These are phyloP conservation scores for Megaceryle maxima DNA, from an alignment of 2,113 vertebrate genomes.

Conservation along the genomic window DNA sequence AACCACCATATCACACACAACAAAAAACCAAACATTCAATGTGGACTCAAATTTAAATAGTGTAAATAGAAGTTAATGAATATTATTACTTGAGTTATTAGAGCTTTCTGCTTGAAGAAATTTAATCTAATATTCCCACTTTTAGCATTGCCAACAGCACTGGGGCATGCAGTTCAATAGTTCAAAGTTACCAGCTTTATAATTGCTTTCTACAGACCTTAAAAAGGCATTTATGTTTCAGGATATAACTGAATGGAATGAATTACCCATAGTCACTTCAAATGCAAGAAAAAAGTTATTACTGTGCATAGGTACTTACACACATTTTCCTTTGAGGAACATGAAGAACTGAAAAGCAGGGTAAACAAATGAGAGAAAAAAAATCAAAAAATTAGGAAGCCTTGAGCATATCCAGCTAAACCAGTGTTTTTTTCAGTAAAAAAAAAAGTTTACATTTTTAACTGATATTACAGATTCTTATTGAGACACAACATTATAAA, in stretches of 20 bases:
- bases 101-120: constrained; percentile 69
- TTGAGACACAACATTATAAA: neutral
- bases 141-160: constrained; percentile 44
- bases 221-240: constrained; percentile 61
- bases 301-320: neutral
- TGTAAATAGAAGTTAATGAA: constrained; percentile 73
- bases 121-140: constrained; percentile 65
- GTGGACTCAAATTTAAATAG: constrained; percentile 51
- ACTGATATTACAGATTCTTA: neutral
- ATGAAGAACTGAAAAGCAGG: neutral
- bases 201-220: constrained; percentile 66
- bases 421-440: neutral
- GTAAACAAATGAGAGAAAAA: constrained; percentile 1
- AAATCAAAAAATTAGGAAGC: neutral
- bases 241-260: constrained; percentile 34
- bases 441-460: neutral
- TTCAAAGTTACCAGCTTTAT: constrained; percentile 64
- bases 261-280: constrained; percentile 28
- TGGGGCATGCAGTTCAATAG: constrained; percentile 61
- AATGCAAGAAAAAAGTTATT: neutral
- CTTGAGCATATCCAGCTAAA: neutral
- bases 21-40: neutral
- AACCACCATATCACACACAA: too few relatives aligned
- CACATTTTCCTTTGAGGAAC: neutral
- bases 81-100: constrained; percentile 67